Percentiles rank a stretch among this genome's conserved stretches.
phyloP scores from a whole-genome alignment of 1,140 invertebrate species.

The Zaprionus taronus region DNA sequence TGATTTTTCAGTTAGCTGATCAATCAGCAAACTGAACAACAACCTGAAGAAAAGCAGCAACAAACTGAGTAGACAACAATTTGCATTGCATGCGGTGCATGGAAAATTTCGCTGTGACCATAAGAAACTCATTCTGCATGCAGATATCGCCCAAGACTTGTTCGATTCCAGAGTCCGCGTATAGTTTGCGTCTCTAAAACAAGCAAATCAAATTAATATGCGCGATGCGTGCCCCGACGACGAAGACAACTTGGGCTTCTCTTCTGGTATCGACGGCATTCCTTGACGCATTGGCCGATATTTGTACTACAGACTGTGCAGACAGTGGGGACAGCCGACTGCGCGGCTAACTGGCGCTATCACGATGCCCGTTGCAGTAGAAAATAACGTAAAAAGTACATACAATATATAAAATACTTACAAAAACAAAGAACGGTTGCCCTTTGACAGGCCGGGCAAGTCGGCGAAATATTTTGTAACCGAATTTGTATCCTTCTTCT shows the following conservation, averaged over 20 bases:
- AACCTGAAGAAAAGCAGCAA: conserved; percentile 1
- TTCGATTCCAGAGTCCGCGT: conserved; percentile 32
- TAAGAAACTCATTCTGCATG: conserved; percentile 46
- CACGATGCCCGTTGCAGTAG: conserved; percentile 61
- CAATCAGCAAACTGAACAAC: conserved; percentile 29
- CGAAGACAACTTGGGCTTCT: conserved; percentile 9
- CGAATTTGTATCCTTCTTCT: conserved; percentile 58
- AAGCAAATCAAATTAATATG: conserved; percentile 71
- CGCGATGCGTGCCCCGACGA: conserved; percentile 42
- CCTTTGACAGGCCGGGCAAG: conserved; percentile 36
- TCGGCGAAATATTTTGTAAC: conserved; percentile 30
- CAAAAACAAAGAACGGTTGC: conserved; percentile 59
- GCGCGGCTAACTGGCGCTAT: conserved; percentile 64
- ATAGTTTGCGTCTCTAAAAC: conserved; percentile 30
- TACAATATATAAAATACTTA: neutral
- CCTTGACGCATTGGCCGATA: conserved; percentile 73
- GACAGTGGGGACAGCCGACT: conserved; percentile 17
- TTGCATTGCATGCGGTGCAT: conserved; percentile 17
- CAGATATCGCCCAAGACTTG: conserved; percentile 36
- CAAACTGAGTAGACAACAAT: conserved; percentile 2
- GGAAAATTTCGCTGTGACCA: conserved; percentile 45
- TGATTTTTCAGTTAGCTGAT: conserved; percentile 62
- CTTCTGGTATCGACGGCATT: conserved; percentile 42
- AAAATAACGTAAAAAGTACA: conserved; percentile 16
- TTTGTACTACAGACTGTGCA: conserved; percentile 53